Evolutionary conservation across 2,888 invertebrate species (phyloP).

Genomic region (Pinctada fucata): DNA sequence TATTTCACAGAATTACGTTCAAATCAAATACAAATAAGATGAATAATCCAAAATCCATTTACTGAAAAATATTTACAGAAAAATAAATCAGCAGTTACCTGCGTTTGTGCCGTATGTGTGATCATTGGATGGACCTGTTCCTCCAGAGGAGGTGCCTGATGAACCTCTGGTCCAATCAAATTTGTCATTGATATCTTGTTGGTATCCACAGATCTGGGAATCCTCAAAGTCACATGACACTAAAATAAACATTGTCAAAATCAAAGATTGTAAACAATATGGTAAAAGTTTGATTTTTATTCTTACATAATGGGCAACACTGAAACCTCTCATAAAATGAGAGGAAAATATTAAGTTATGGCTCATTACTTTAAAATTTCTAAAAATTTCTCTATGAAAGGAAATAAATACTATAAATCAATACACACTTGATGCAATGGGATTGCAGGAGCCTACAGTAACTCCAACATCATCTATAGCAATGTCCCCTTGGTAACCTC

Average conservation of each 20-base stretch:
- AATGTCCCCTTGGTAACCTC: constrained; percentile 69
- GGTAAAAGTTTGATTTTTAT: neutral
- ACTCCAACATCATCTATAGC: constrained; percentile 74
- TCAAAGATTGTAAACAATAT: too few relatives aligned
- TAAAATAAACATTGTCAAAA: constrained; percentile 29
- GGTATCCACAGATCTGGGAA: constrained; percentile 63
- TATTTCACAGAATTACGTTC: too few relatives aligned
- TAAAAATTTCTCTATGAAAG: too few relatives aligned
- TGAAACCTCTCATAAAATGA: neutral
- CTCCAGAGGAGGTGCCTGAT: constrained; percentile 64
- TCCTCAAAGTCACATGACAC: constrained; percentile 72
- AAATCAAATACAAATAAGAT: too few relatives aligned
- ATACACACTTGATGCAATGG: constrained; percentile 43
- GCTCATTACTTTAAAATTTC: too few relatives aligned
- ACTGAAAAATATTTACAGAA: too few relatives aligned
- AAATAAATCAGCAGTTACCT: constrained; percentile 47
- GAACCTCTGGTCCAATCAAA: constrained; percentile 67
- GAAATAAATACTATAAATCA: too few relatives aligned
- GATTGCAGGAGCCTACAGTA: constrained; percentile 53
- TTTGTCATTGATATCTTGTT: constrained; percentile 62
- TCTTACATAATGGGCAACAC: neutral
- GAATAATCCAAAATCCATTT: too few relatives aligned
- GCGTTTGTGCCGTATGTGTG: constrained; percentile 62
- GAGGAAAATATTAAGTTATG: too few relatives aligned
- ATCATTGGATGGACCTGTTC: constrained; percentile 64